Evolutionary conservation across 2,888 invertebrate species (phyloP), one percentile per base, ranked within the genome.

Genomic region (Tetramorium bicarinatum): DNA sequence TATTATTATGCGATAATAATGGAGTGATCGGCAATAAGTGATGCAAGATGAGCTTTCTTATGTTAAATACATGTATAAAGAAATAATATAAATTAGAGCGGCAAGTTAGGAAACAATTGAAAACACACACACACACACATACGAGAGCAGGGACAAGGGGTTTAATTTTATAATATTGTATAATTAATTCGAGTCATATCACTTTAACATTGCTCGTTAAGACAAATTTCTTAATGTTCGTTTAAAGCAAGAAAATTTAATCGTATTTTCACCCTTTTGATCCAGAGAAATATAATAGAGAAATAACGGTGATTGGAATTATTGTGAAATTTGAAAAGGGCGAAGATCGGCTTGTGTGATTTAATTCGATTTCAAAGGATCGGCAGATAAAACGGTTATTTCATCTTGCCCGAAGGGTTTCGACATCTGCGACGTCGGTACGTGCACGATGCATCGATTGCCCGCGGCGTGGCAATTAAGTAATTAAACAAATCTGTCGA

Each of bases 391-490:
- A 88, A 82, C 87, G 84, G 75, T 86, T 76, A 82, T 89, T 88
- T 86, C 66, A 76, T 86, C 71, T 80, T 87, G 84, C 91, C 91
- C 88, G 85, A 75, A 88, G 92, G 90, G 85, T 83, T 83, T 86
- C 88, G 89, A 91, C 90, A 91, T 90, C 87, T 88, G 91, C 87
- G 82, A 86, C 84, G 83, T 82, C 49, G 34, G 56, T 75, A 54
- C 66, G 82, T 80, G 88, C 80, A 86, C 82, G 84, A 83, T 85
- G 82, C 83, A 85, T 88, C 89, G 88, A 52, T 69, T 64, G 85
- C 91, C 90, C 90, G 77, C 83, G 84, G 91, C 91, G 84, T 83
- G 95, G 95, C 95, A 96, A 95, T 96, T 95, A 95, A 95, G 95
- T 95, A 94, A 94, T 94, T 94, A 94, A 94, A 94, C 93, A 93